Evolutionary conservation across 2,888 invertebrate genomes (phyloP), one percentile per base, ranked within the genome.

Genomic region (Idaea aversata): DNA sequence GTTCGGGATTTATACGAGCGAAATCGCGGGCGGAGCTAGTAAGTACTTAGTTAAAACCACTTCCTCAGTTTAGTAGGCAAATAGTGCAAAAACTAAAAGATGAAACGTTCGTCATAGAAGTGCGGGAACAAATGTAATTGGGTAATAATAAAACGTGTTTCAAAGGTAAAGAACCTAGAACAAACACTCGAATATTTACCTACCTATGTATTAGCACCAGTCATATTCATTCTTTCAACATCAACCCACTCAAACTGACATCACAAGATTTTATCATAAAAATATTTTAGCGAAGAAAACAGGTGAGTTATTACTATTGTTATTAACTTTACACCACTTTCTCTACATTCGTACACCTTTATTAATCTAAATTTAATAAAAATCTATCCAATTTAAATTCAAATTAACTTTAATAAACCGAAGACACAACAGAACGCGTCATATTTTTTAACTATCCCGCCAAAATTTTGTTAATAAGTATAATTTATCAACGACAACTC

Each of bases 131-230:
- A 47, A 36, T 7, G 36, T 36, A 36, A 36, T 47, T 47, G 47
- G 13, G 47, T 13, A 47, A 47, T 13, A 57, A n/a, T 63, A 59
- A 59, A 47, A 58, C 57, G 67, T 65, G 63, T 63, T 62, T 62
- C 57, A 13, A 47, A 47, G 47, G 47, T 47, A 47, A 47, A 47
- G 47, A 47, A 47, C 47, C 47, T 47, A 47, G 13, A 47, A 47
- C 13, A 47, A 47, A 47, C 47, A 47, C 13, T 47, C 47, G 47
- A 47, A 47, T 13, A 47, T 10, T 47, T 47, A 13, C 47, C 10
- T 47, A 47, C 3, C 7, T 47, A 47, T 47, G 47, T 13, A 47
- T 47, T 47, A 7, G 10, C 47, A 47, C 10, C 6, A 10, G 13
- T 47, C 47, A 47, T 47, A 47, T 47, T 47, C 47, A 47, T 47